These are phyloP conservation scores for Drosophila parthenogenetica DNA, from an alignment of 2,888 invertebrate genomes.

Conservation along the genomic window DNA sequence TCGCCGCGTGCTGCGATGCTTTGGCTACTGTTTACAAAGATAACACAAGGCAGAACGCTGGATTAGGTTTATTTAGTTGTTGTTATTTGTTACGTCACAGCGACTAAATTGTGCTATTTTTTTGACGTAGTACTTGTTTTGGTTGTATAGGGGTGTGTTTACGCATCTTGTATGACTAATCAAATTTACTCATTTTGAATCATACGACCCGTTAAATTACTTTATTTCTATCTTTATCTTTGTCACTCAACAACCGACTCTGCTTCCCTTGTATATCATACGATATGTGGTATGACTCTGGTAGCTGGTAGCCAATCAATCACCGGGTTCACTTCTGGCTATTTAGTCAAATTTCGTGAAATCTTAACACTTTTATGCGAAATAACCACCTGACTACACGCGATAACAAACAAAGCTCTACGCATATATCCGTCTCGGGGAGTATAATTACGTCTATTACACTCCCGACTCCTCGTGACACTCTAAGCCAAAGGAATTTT, in stretches of 20 bases:
- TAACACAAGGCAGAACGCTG: slow-evolving; percentile 24
- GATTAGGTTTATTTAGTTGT: slow-evolving; percentile 12
- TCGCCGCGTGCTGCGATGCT: slow-evolving; percentile 9
- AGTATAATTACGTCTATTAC: slow-evolving; percentile 3
- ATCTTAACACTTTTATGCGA: slow-evolving; percentile 64
- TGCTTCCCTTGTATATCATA: slow-evolving; percentile 7
- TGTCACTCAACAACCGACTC: slow-evolving; percentile 12
- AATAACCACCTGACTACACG: slow-evolving; percentile 55
- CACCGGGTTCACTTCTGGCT: slow-evolving; percentile 9
- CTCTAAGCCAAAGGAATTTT: not conserved
- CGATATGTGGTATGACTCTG: slow-evolving; percentile 2
- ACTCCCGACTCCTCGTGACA: slow-evolving; percentile 14
- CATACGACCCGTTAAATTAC: slow-evolving; percentile 33
- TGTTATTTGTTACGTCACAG: slow-evolving; percentile 40
- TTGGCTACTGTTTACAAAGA: slow-evolving; percentile 30
- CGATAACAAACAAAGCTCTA: slow-evolving; percentile 8
- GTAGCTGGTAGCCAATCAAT: slow-evolving; percentile 15
- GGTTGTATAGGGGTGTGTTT: too few species aligned
- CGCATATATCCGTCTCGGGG: not conserved
- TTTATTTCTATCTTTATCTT: not conserved
- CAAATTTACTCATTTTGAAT: slow-evolving; percentile 26
- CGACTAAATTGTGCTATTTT: slow-evolving; percentile 10
- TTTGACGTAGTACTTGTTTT: slow-evolving; percentile 9
- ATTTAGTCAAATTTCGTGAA: slow-evolving; percentile 31
- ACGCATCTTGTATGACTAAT: slow-evolving; percentile 33